Evolutionary conservation across 2,797 vertebrate genomes (phyloP).

Genomic region (Typhlichthys eigenmanni): DNA sequence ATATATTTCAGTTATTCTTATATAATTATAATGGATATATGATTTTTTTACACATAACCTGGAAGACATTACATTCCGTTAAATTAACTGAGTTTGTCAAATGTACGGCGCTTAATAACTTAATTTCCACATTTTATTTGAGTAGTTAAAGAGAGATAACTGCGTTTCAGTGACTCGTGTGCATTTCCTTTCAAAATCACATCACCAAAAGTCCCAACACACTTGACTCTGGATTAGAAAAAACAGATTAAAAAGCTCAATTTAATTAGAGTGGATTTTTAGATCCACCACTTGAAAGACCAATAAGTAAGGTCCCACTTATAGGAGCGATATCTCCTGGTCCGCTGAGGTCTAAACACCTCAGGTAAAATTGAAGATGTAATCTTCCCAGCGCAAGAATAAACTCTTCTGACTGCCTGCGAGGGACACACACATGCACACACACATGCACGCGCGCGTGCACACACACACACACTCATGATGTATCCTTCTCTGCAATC

Average conservation of each 20-base stretch:
- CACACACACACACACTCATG: slow-evolving; percentile 32
- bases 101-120: slow-evolving; percentile 73
- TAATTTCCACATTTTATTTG: slow-evolving; percentile 79
- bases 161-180: slow-evolving; percentile 77
- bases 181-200: slow-evolving; percentile 83
- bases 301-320: slow-evolving; percentile 82
- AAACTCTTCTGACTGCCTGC: slow-evolving; percentile 70
- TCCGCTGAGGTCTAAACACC: slow-evolving; percentile 73
- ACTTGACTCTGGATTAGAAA: slow-evolving; percentile 83
- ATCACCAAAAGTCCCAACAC: slow-evolving; percentile 79
- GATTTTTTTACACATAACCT: slow-evolving; percentile 52
- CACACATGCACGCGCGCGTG: slow-evolving; percentile 26
- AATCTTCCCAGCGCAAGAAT: slow-evolving; percentile 76
- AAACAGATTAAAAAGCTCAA: slow-evolving; percentile 85
- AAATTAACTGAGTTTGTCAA: slow-evolving; percentile 59
- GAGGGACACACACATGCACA: slow-evolving; percentile 63
- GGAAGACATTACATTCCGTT: slow-evolving; percentile 50
- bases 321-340: slow-evolving; percentile 75
- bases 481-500: slow-evolving; percentile 68
- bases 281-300: slow-evolving; percentile 82
- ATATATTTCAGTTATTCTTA: slow-evolving; percentile 22
- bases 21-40: slow-evolving; percentile 36
- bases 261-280: slow-evolving; percentile 85
- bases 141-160: slow-evolving; percentile 78
- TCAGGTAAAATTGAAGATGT: slow-evolving; percentile 82